Evolutionary conservation across 2,888 invertebrate genomes (phyloP).

Genomic region (Nomada flava): DNA sequence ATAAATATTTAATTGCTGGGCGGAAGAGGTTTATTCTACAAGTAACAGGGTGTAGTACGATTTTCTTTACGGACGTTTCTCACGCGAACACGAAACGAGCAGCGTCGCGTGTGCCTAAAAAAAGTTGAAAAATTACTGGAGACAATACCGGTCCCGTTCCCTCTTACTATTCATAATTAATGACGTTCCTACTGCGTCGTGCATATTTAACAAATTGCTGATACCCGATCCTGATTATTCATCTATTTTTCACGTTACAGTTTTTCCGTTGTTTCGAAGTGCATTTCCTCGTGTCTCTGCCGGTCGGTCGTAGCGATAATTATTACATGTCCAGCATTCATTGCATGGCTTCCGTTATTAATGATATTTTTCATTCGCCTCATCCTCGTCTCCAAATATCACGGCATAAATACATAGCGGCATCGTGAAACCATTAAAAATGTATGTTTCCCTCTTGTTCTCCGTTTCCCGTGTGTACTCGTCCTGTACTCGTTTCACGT

Average conservation of each 20-base stretch:
- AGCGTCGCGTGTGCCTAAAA: neutral
- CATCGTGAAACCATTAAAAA: conserved; percentile 10
- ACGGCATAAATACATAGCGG: neutral
- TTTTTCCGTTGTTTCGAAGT: neutral
- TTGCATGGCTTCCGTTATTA: neutral
- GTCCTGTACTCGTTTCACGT: neutral
- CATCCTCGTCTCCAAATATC: conserved; percentile 1
- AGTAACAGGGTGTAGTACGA: conserved; percentile 9
- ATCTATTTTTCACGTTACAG: neutral
- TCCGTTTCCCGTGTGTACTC: neutral
- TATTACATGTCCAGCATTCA: neutral
- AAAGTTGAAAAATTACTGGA: neutral
- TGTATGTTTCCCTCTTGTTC: neutral
- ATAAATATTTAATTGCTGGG: conserved; percentile 10
- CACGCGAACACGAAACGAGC: conserved; percentile 3
- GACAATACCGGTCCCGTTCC: neutral
- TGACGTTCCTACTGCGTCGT: no score
- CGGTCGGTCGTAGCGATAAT: neutral
- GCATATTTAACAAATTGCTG: no score
- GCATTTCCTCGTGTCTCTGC: neutral
- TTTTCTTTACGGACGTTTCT: conserved; percentile 5
- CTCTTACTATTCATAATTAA: neutral
- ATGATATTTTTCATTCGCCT: neutral
- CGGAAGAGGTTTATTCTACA: conserved; percentile 22
- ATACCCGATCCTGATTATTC: no score